Conservation (phyloP, 2,888 invertebrate genomes). For the Drosophila merina region DNA sequence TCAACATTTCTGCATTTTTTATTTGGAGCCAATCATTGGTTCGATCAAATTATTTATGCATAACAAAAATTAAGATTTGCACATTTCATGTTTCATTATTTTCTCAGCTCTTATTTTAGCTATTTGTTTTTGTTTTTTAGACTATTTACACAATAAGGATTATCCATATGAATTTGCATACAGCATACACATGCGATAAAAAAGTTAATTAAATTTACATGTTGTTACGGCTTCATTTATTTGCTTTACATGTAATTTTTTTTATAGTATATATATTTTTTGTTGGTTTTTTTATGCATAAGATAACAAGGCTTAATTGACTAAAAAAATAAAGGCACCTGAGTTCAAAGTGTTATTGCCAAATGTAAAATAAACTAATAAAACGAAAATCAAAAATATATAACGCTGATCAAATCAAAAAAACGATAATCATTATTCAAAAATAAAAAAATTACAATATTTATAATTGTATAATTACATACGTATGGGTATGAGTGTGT, state of each 20-base stretch:
- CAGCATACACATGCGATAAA: conserved; percentile 26
- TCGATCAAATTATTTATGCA: conserved; percentile 65
- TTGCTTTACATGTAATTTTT: background rate
- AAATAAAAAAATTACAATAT: conserved; percentile 7
- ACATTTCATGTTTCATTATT: conserved; percentile 30
- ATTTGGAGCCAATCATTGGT: conserved; percentile 56
- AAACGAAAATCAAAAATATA: conserved; percentile 48
- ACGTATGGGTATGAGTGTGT: conserved; percentile 9
- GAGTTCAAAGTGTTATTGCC: conserved; percentile 80
- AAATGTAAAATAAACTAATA: conserved; percentile 53
- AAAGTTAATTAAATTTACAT: conserved; percentile 63
- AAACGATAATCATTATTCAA: conserved; percentile 25
- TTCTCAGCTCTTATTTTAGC: conserved; percentile 2
- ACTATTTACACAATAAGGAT: conserved; percentile 37
- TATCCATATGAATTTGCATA: conserved; percentile 26
- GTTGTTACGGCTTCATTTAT: conserved; percentile 54
- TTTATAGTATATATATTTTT: conserved; percentile 41
- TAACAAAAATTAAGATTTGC: conserved; percentile 63
- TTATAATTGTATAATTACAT: conserved; percentile 14
- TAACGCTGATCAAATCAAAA: conserved; percentile 33
- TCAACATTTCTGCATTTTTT: conserved; percentile 59
- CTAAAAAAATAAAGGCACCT: conserved; percentile 82
- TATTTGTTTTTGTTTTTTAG: conserved; percentile 5
- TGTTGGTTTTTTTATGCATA: conserved; percentile 64
- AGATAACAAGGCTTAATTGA: conserved; percentile 81